These are phyloP conservation scores for Malurus splendens DNA, from an alignment of 2,797 vertebrate species.

Conservation along the genomic window DNA sequence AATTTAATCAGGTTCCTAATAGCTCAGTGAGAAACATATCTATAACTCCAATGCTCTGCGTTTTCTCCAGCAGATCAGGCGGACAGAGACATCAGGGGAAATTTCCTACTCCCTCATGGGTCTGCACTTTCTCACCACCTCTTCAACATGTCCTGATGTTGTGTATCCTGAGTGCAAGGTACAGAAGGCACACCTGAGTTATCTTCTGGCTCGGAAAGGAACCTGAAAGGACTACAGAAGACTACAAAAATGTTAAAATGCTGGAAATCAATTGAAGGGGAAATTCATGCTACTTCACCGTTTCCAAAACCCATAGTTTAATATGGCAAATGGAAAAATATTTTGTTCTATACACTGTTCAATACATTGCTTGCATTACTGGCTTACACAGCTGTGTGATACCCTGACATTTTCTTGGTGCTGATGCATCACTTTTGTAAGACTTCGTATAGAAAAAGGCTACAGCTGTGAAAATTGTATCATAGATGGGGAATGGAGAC, in stretches of 20 bases:
- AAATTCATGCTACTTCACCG: not conserved
- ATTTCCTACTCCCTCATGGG: not conserved
- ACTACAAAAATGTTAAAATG: not conserved
- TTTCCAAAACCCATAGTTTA: not conserved
- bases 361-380: not conserved
- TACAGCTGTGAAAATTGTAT: not conserved
- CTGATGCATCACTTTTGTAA: not conserved
- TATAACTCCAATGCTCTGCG: not conserved
- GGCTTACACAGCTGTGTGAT: not conserved
- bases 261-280: not conserved
- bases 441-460: not conserved
- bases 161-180: not conserved
- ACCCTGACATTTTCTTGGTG: not conserved
- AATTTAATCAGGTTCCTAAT: not conserved
- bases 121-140: not conserved
- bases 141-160: not conserved
- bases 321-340: not conserved
- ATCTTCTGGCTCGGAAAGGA: not conserved
- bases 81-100: not conserved
- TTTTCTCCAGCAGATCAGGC: rapidly evolving
- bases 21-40: not conserved
- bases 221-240: not conserved
- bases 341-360: not conserved
- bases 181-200: not conserved
- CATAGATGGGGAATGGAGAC: not conserved